Percentiles rank a stretch among this genome's conserved stretches.
Conservation (phyloP, 1,140 invertebrate genomes). For the Tetragnatha versicolor region DNA sequence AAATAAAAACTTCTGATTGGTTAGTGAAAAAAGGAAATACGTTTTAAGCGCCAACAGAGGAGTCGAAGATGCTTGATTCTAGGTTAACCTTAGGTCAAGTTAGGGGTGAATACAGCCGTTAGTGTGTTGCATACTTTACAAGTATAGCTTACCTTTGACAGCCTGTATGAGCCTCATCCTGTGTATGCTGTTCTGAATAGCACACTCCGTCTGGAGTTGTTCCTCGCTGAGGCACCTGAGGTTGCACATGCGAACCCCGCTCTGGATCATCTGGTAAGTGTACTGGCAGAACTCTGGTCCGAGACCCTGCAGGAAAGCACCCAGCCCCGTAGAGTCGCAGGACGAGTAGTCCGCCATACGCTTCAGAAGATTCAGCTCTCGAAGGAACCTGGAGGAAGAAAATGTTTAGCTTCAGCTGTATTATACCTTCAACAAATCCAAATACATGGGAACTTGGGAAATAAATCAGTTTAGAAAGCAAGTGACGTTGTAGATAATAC, state of each 20-base stretch:
- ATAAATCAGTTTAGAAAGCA: too few species aligned
- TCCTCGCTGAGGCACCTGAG: slow-evolving; percentile 81
- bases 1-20: too few species aligned
- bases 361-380: slow-evolving; percentile 94
- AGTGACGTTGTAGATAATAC: too few species aligned
- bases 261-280: slow-evolving; percentile 95
- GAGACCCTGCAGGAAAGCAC: slow-evolving; percentile 86
- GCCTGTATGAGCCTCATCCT: slow-evolving; percentile 86
- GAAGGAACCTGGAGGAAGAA: slow-evolving; percentile 72
- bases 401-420: too few species aligned
- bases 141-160: slow-evolving; percentile 73
- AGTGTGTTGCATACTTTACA: too few species aligned
- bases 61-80: too few species aligned
- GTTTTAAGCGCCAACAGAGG: too few species aligned
- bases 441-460: too few species aligned
- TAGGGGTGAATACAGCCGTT: not conserved
- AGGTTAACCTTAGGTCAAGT: too few species aligned
- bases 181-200: slow-evolving; percentile 94
- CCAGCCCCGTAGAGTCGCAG: slow-evolving; percentile 87
- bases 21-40: too few species aligned
- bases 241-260: slow-evolving; percentile 88
- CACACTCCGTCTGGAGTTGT: slow-evolving; percentile 86
- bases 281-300: slow-evolving; percentile 94
- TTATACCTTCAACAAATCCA: too few species aligned
- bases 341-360: slow-evolving; percentile 97